Base-by-base conservation (phyloP, 2,113 vertebrate genomes). In the Gorsachius goisagi region DNA sequence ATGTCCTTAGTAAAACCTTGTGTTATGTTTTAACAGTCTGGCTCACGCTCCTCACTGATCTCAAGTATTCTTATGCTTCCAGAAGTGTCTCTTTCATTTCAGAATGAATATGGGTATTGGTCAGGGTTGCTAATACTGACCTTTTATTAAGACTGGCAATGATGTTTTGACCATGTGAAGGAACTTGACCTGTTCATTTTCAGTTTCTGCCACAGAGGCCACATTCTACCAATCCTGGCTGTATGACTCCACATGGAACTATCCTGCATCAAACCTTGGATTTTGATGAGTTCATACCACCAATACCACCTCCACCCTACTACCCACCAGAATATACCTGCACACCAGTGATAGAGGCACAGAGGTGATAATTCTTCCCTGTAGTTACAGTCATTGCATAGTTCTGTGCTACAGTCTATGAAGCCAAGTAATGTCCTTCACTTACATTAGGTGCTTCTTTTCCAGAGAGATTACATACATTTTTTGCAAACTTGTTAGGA, bases 261-360 rank as follows among this genome's bases (percentile, higher is more conserved):
- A 98, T 99, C 68, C 98, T 99, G 74, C 99, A 99, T 96, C 99
- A 99, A 58, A 99, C 98, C 6, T 72, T 99, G 98, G 99, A 99
- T 97, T 99, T 99, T 30, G 99, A 99, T 28, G 99, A 99, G 97
- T 99, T 99, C 89, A 98, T 99, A 47, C 98, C 99, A 17, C 99
- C 99, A 5, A 99, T 99, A 27, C 99, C 99, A 0, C 99, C 99
- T 15, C 99, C 99, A 0, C 99, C 99, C 15, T 99, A 99, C 95
- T 99, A 99, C 97, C 99, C 99, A 1, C 99, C 99, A 0, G 99
- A 99, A 71, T 99, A 99, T 87, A 99, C 98, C 97, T 99, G 99
- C 92, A 99, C 99, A 1, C 99, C 99, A 15, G 97, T 98, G 11
- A 91, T 98, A 30, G 99, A 99, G 67, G 97, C 98, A 12, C 99